phyloP scores from a whole-genome alignment of 30 jellyfish, hydroid and myxozoan species.

The Rhopilema esculentum region DNA sequence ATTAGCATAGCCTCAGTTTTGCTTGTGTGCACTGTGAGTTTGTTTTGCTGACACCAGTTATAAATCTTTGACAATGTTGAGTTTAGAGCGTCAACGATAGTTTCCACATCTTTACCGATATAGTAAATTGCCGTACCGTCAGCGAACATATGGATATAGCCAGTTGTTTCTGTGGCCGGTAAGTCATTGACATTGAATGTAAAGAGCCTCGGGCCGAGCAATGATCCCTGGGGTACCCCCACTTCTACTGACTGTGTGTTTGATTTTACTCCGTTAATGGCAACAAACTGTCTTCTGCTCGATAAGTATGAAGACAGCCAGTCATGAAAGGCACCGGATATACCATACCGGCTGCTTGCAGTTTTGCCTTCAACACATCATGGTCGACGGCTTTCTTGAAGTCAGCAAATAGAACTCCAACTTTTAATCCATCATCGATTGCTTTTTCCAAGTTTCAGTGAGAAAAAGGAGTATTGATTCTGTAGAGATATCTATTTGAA shows the following conservation, averaged over 20 bases:
- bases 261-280: conserved; percentile 30
- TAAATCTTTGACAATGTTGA: conserved; percentile 2
- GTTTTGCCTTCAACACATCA: conserved; percentile 27
- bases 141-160: conserved; percentile 39
- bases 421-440: conserved; percentile 27
- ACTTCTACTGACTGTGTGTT: conserved; percentile 2
- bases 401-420: conserved; percentile 41
- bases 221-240: conserved; percentile 55
- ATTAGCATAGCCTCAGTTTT: conserved; percentile 54
- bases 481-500: no score
- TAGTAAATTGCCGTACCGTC: conserved; percentile 54
- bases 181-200: conserved; percentile 44
- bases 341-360: conserved; percentile 6
- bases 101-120: conserved; percentile 35
- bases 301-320: conserved; percentile 36
- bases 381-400: conserved; percentile 54
- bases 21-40: conserved; percentile 54
- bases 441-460: conserved; percentile 51
- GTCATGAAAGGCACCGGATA: conserved; percentile 50
- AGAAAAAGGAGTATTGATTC: no score
- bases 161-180: conserved; percentile 20
- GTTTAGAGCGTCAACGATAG: conserved; percentile 26
- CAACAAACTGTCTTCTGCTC: conserved; percentile 45
- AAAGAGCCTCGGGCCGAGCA: conserved; percentile 58
- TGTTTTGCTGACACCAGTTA: conserved; percentile 48